These are phyloP conservation scores for Lasioglossum leucozonium DNA, from an alignment of 2,888 invertebrate genomes.

Conservation along the genomic window DNA sequence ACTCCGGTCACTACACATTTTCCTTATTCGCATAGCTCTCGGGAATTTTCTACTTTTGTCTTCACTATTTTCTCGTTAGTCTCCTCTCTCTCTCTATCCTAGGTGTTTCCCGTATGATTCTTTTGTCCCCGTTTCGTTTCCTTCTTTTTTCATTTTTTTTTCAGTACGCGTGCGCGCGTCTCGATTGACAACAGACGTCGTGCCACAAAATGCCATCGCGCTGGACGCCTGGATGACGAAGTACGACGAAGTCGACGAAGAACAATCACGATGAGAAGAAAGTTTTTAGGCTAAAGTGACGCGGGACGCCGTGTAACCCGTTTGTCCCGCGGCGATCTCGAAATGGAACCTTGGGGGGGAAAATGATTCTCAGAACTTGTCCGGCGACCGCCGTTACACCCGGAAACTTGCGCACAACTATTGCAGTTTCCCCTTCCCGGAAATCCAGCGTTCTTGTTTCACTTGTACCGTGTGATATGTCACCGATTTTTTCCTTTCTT, in stretches of 20 bases:
- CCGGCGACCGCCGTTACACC: not conserved
- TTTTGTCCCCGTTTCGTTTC: not conserved
- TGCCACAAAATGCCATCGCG: slow-evolving; percentile 62
- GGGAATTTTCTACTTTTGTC: not conserved
- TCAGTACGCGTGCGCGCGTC: slow-evolving; percentile 50
- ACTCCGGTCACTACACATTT: slow-evolving; percentile 21
- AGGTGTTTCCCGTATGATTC: not conserved
- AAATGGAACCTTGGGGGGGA: not conserved
- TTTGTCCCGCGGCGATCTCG: not conserved
- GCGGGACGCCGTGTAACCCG: not conserved
- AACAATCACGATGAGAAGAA: slow-evolving; percentile 35
- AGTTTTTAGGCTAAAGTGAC: slow-evolving; percentile 25
- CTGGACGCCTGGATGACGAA: slow-evolving; percentile 50
- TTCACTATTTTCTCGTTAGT: not conserved
- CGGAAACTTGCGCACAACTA: not conserved
- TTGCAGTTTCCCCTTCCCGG: not conserved
- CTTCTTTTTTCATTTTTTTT: not conserved
- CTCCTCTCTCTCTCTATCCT: slow-evolving; percentile 14
- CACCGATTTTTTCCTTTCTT: too few species aligned
- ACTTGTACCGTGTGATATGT: not conserved
- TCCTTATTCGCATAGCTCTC: not conserved
- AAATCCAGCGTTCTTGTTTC: not conserved
- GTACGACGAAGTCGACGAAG: slow-evolving; percentile 48
- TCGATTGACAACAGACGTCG: slow-evolving; percentile 66
- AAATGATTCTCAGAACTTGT: not conserved